Evolutionary conservation across 2,797 vertebrate genomes (phyloP).

Genomic region (Eupleurogrammus muticus): DNA sequence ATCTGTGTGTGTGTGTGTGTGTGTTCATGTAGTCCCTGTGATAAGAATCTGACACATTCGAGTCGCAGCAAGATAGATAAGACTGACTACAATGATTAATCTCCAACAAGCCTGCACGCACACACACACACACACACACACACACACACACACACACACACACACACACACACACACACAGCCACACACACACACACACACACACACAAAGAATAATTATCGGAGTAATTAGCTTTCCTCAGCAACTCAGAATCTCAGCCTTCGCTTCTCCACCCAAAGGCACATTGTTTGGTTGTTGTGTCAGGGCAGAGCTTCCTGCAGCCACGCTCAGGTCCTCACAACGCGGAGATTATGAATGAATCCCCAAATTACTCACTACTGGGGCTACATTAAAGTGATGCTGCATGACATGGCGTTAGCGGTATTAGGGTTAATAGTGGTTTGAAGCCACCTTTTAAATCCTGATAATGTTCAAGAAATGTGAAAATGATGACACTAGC

Average conservation of each 20-base stretch:
- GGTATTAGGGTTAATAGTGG: constrained; percentile 39
- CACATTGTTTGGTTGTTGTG: too few species aligned
- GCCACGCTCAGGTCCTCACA: constrained; percentile 20
- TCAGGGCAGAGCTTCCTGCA: too few species aligned
- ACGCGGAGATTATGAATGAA: constrained; percentile 34
- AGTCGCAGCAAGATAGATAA: constrained; percentile 50
- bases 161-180: constrained; percentile 2
- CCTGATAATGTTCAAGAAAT: constrained; percentile 27
- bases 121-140: constrained; percentile 21
- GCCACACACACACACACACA: constrained; percentile 21
- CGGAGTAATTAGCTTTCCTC: constrained; percentile 77
- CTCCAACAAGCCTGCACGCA: constrained; percentile 32
- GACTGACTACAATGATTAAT: constrained; percentile 51
- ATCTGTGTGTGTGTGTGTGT: not conserved
- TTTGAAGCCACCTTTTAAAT: constrained; percentile 41
- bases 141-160: constrained; percentile 26
- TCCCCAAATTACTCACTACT: constrained; percentile 32
- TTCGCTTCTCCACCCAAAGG: constrained; percentile 70
- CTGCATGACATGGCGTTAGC: not conserved
- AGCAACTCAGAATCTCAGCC: constrained; percentile 75
- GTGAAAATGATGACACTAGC: constrained; percentile 24
- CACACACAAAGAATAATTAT: constrained; percentile 68
- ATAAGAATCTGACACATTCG: constrained; percentile 50
- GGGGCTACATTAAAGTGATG: constrained; percentile 33
- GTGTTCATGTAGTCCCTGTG: constrained; percentile 21